Conservation (phyloP, 2,113 vertebrate genomes). For the Hemiscyllium ocellatum region DNA sequence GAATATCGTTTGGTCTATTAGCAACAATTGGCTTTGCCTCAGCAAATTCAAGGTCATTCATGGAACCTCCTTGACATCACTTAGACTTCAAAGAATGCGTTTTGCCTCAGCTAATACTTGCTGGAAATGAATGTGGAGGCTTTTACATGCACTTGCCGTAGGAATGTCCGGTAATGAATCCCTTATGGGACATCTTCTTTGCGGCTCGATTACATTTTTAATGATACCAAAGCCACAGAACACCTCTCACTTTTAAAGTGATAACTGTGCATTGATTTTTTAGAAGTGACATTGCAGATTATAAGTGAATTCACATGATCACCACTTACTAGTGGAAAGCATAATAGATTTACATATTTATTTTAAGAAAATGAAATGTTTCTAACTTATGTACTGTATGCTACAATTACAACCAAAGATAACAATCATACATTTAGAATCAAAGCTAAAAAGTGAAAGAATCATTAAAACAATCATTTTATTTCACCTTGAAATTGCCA, state of each 20-base stretch:
- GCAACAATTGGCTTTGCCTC: slow-evolving; percentile 26
- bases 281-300: slow-evolving; percentile 47
- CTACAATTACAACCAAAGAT: neutral
- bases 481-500: slow-evolving; percentile 30
- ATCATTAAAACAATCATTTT: neutral
- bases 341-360: slow-evolving; percentile 23
- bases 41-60: slow-evolving; percentile 38
- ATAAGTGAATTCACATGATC: slow-evolving; percentile 42
- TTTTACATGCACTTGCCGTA: slow-evolving; percentile 27
- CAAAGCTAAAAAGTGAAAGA: neutral
- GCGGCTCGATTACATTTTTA: slow-evolving; percentile 51
- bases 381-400: neutral
- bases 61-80: slow-evolving; percentile 21
- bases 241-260: slow-evolving; percentile 49
- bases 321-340: neutral
- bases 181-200: slow-evolving; percentile 39
- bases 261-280: slow-evolving; percentile 50
- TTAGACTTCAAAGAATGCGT: slow-evolving; percentile 19
- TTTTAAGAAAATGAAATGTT: slow-evolving; percentile 7
- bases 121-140: slow-evolving; percentile 32
- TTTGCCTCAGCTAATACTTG: slow-evolving; percentile 30
- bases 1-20: slow-evolving; percentile 33
- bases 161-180: slow-evolving; percentile 35
- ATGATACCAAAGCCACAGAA: slow-evolving; percentile 46
- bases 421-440: neutral